Conservation (phyloP, 2,888 invertebrate species). For the Aphodius granarius region DNA sequence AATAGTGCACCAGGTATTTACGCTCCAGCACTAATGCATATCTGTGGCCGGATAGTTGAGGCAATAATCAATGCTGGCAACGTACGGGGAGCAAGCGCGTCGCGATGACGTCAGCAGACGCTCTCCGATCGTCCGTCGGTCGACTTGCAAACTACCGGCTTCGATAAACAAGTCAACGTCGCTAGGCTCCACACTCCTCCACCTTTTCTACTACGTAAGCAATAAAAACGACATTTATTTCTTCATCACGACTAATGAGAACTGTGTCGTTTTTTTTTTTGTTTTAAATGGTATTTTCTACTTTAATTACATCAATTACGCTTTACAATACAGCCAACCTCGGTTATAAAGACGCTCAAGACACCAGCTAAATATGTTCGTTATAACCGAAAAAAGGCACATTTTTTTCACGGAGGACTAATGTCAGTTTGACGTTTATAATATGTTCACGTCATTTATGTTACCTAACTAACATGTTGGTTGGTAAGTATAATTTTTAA, state of each 20-base stretch:
- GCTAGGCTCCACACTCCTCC: background rate
- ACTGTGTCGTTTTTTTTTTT: background rate
- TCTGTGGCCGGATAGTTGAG: conserved; percentile 40
- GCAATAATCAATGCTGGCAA: conserved; percentile 50
- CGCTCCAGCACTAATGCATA: conserved; percentile 41
- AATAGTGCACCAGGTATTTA: conserved; percentile 41
- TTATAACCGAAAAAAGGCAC: no score
- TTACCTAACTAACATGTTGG: no score
- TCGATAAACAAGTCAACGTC: conserved; percentile 23
- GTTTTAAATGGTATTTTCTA: no score
- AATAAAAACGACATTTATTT: background rate
- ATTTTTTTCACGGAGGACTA: no score
- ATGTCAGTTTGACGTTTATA: no score
- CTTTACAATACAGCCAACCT: no score
- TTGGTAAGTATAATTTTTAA: no score
- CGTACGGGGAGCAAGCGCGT: conserved; percentile 47
- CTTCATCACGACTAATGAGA: background rate
- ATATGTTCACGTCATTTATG: no score
- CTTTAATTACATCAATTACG: no score
- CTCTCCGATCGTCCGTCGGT: conserved; percentile 28
- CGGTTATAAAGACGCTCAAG: no score
- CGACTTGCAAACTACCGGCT: conserved; percentile 25
- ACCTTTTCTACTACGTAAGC: background rate
- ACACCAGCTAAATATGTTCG: no score
- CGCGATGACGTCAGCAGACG: conserved; percentile 51